A percentile compares a stretch with the other conserved stretches of the same genome.
Evolutionary conservation across 23 tunicate genomes (phyloP).

Genomic region (Trididemnum miniatum): DNA sequence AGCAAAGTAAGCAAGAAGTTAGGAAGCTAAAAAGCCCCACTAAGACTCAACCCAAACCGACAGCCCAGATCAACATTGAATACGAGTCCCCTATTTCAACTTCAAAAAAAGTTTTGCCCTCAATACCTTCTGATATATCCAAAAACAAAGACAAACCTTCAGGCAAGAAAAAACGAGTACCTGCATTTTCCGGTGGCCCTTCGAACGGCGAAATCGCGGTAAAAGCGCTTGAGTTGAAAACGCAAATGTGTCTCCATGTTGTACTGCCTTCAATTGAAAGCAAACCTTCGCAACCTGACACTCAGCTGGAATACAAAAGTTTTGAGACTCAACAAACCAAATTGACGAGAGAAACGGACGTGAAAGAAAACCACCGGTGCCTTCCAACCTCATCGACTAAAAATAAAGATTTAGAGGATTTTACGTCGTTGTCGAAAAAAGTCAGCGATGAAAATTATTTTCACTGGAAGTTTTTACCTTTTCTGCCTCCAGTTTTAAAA

Average conservation of each 20-base stretch:
- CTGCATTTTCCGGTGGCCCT: too few relatives aligned
- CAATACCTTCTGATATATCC: background rate
- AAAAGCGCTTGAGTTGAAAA: background rate
- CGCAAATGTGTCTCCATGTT: background rate
- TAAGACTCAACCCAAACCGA: background rate
- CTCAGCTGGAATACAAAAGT: background rate
- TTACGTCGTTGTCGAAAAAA: background rate
- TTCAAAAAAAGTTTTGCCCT: background rate
- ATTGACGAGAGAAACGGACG: too few relatives aligned
- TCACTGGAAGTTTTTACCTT: conserved; percentile 15
- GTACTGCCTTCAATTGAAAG: background rate
- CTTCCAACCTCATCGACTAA: background rate
- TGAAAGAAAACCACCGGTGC: background rate
- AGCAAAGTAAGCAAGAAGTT: background rate
- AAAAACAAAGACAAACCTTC: background rate
- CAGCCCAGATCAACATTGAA: background rate
- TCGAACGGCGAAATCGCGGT: background rate
- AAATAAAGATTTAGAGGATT: background rate
- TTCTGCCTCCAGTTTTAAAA: conserved; percentile 17
- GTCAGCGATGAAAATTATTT: background rate
- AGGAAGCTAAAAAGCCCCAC: background rate
- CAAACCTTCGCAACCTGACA: background rate
- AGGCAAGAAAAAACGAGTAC: too few relatives aligned
- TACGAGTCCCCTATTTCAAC: background rate
- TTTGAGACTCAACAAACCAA: background rate